phyloP scores from a whole-genome alignment of 1,140 invertebrate species.

The Drosophila micromelanica region DNA sequence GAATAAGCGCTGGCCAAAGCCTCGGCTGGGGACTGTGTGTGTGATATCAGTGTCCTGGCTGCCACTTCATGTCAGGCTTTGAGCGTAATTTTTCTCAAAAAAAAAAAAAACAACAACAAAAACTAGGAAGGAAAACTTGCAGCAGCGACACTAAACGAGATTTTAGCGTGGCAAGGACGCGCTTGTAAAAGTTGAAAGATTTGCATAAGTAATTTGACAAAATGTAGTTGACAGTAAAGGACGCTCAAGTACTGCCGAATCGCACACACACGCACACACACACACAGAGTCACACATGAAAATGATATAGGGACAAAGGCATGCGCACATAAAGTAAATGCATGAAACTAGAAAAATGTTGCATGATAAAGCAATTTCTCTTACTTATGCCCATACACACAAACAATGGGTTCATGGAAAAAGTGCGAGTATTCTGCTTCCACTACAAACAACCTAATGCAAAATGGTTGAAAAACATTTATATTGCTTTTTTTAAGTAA shows the following conservation, averaged over 20 bases:
- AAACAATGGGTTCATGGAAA: conserved; percentile 17
- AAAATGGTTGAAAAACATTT: conserved; percentile 12
- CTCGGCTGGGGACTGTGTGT: conserved; percentile 45
- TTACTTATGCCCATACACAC: conserved; percentile 60
- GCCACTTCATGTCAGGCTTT: conserved; percentile 75
- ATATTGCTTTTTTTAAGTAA: not conserved
- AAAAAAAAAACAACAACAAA: conserved; percentile 18
- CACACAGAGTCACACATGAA: conserved; percentile 24
- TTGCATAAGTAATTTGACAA: conserved; percentile 83
- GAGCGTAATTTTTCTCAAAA: conserved; percentile 62
- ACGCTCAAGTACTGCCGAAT: conserved; percentile 55
- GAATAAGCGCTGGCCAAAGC: conserved; percentile 43
- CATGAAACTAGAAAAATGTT: conserved; percentile 44
- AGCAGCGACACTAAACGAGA: conserved; percentile 64
- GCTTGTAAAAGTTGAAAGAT: conserved; percentile 83
- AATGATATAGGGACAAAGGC: conserved; percentile 52
- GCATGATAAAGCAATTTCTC: conserved; percentile 69
- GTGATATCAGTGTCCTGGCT: conserved; percentile 65
- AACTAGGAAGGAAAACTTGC: conserved; percentile 26
- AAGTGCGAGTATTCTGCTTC: not conserved
- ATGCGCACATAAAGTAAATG: conserved; percentile 45
- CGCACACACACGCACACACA: conserved; percentile 39
- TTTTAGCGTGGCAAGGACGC: conserved; percentile 74
- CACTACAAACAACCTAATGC: not conserved
- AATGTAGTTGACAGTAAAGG: conserved; percentile 83